A percentile compares a stretch with the other conserved stretches of the same genome.
Evolutionary conservation across 2,797 vertebrate species (phyloP).

Genomic region (Esox lucius): DNA sequence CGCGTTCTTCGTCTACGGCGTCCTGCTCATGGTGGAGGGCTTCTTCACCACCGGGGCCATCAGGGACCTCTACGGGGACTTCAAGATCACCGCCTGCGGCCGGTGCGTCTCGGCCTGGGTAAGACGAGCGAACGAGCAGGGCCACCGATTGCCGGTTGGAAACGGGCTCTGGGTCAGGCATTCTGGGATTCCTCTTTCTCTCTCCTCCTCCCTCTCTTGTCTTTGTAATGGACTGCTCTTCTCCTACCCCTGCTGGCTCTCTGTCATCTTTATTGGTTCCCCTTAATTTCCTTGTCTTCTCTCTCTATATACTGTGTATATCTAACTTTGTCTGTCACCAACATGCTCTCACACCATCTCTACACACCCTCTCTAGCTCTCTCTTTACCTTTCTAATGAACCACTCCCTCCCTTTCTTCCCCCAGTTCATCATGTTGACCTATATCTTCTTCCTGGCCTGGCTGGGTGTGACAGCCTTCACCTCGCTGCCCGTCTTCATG

Average conservation of each 20-base stretch:
- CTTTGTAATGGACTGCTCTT: not conserved
- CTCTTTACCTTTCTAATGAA: not conserved
- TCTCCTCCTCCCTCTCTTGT: not conserved
- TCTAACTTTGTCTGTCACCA: not conserved
- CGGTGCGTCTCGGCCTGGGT: constrained; percentile 97
- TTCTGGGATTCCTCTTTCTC: not conserved
- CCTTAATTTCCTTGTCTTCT: constrained; percentile 12
- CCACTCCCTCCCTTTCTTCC: not conserved
- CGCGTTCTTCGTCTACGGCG: constrained; percentile 96
- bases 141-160: not conserved
- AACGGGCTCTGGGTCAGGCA: not conserved
- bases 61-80: constrained; percentile 96
- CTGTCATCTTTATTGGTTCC: not conserved
- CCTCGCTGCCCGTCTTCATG: constrained; percentile 96
- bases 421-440: constrained; percentile 96
- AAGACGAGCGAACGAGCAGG: constrained; percentile 46
- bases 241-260: not conserved
- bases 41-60: constrained; percentile 99
- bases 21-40: constrained; percentile 96
- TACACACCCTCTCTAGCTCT: not conserved
- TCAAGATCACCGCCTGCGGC: constrained; percentile 96
- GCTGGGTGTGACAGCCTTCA: constrained; percentile 96
- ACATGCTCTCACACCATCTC: no score
- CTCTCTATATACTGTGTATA: not conserved
- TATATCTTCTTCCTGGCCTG: constrained; percentile 98